phyloP scores from a whole-genome alignment of 2,113 vertebrate species.

The Clarias magur region DNA sequence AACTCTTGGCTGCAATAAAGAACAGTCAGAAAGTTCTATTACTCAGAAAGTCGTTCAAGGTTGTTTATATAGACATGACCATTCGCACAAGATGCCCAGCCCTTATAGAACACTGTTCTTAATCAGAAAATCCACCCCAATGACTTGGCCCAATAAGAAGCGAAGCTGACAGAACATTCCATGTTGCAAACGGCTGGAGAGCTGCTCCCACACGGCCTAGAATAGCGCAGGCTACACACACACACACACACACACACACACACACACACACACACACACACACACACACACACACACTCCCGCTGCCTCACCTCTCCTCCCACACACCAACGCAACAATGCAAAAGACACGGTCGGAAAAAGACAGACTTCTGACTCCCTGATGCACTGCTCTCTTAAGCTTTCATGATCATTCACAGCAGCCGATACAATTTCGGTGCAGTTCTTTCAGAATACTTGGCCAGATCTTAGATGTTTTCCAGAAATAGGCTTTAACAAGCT shows the following conservation, averaged over 20 bases:
- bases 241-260: neutral
- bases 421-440: neutral
- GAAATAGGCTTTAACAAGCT: neutral
- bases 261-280: neutral
- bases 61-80: neutral
- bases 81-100: neutral
- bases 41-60: neutral
- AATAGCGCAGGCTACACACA: conserved; percentile 24
- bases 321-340: conserved; percentile 8
- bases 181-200: conserved; percentile 1
- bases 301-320: conserved; percentile 8
- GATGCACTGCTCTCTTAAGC: neutral
- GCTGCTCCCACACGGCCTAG: conserved; percentile 32
- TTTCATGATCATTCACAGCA: neutral
- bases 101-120: neutral
- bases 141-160: conserved; percentile 9
- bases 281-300: neutral
- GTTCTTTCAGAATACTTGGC: neutral
- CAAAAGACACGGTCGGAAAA: neutral
- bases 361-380: neutral
- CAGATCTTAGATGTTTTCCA: neutral
- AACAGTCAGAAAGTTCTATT: neutral
- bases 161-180: conserved; percentile 9
- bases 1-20: neutral
- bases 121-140: neutral